phyloP scores from a whole-genome alignment of 1,140 invertebrate species.

The Aleiodes sp. region DNA sequence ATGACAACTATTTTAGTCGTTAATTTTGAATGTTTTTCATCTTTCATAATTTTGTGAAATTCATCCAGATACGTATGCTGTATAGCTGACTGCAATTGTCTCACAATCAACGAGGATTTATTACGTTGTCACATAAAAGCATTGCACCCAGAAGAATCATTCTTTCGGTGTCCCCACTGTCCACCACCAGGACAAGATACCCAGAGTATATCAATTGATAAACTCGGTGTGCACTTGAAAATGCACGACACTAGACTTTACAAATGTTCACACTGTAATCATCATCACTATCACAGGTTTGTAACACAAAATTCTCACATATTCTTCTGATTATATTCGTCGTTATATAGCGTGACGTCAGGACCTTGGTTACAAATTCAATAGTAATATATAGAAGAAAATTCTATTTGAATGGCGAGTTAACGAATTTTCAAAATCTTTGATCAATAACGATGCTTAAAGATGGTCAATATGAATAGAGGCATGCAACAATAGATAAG shows the following conservation, averaged over 20 bases:
- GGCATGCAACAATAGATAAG: too few relatives aligned
- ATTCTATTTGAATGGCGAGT: too few relatives aligned
- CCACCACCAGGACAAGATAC: slow-evolving; percentile 58
- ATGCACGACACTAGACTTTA: slow-evolving; percentile 78
- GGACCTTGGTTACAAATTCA: too few relatives aligned
- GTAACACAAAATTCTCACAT: slow-evolving; percentile 35
- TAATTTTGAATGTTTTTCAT: neutral
- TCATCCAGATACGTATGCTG: slow-evolving; percentile 74
- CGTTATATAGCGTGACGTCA: neutral
- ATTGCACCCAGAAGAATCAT: slow-evolving; percentile 71
- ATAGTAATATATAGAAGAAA: too few relatives aligned
- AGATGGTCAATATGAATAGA: too few relatives aligned
- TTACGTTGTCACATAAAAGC: slow-evolving; percentile 77
- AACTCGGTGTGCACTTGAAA: slow-evolving; percentile 76
- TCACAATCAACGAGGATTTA: slow-evolving; percentile 77
- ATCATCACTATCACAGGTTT: slow-evolving; percentile 71
- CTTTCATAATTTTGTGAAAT: neutral
- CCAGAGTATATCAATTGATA: slow-evolving; percentile 65
- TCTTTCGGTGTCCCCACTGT: slow-evolving; percentile 79
- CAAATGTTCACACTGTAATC: slow-evolving; percentile 74
- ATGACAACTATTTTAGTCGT: neutral
- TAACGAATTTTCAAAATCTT: too few relatives aligned
- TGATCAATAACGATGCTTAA: too few relatives aligned
- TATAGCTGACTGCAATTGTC: slow-evolving; percentile 74
- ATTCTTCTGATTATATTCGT: neutral